Evolutionary conservation across 2,797 vertebrate species (phyloP), one percentile per base, ranked within the genome.

Genomic region (Gambusia yucatana): DNA sequence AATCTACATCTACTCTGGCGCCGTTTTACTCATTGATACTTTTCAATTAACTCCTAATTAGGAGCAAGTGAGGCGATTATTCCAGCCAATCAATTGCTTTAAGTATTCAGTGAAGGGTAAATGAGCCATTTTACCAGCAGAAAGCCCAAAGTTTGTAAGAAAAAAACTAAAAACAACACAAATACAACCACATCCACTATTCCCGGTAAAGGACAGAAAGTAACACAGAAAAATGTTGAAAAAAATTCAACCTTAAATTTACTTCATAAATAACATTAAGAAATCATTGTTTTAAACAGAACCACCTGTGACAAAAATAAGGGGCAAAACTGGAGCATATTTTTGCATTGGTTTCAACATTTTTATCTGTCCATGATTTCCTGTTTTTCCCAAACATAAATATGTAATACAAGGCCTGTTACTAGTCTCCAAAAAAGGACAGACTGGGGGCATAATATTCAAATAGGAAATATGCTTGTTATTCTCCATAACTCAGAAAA

Each of bases 11-110:
- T 85, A 75, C 77, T 43, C 65, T 59, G 43, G 48, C 2, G 0
- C 81, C 84, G 77, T 85, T 92, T 89, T 78, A 88, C 75, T 82
- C 85, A 82, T 86, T 89, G 82, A 91, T 93, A 85, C 86, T 90
- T 93, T 91, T 91, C 91, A 93, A 90, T 94, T 92, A 92, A 80
- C 84, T 86, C 77, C 86, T 92, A 89, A 93, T 95, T 94, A 93
- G 80, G 61, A 74, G 77, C 77, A 77, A 86, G 88, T 48, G 16
- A 86, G 78, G 79, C 20, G 50, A 92, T 94, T 90, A 90, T 92
- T 93, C 86, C 82, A 93, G 80, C 90, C 85, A 94, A 93, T 94
- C 92, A 92, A 94, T 94, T 77, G 87, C 73, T 72, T 88, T 89
- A 91, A 91, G 90, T 83, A 88, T 92, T 93, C 84, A 85, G 85